Evolutionary conservation across 2,113 vertebrate genomes (phyloP), one percentile per base, ranked within the genome.

Genomic region (Ranitomeya imitator): DNA sequence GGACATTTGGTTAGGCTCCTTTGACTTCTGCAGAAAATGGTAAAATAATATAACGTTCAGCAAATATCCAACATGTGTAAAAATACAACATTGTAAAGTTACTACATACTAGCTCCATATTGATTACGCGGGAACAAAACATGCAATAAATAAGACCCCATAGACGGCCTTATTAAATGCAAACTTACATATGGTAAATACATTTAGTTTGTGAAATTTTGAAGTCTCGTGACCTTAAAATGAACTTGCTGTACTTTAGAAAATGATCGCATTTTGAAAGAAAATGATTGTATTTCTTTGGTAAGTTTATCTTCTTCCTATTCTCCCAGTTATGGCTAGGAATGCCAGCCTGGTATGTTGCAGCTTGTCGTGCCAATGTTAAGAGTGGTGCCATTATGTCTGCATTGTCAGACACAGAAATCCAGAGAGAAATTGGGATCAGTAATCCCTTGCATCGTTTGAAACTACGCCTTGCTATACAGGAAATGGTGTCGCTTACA

Each of bases 331-430:
- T 99, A 86, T 99, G 98, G 98, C 91, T 99, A 45, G 98, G 97
- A 81, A 99, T 99, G 98, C 98, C 98, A 54, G 97, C 98, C 23
- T 99, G 98, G 98, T 99, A 99, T 0, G 98, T 99, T 12, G 98
- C 98, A 16, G 98, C 98, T 14, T 99, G 98, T 88, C 95, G 98
- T 18, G 98, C 98, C 93, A 99, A 99, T 0, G 98, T 99, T 89
- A 99, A 99, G 93, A 99, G 98, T 0, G 98, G 98, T 0, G 98
- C 98, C 91, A 99, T 99, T 93, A 99, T 99, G 98, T 99, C 98
- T 16, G 98, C 98, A 10, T 91, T 99, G 79, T 99, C 98, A 0
- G 98, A 99, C 92, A 99, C 98, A 0, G 98, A 99, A 94, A 99
- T 99, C 92, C 98, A 99, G 94, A 95, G 98, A 87, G 98, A 99